Evolutionary conservation across 1,140 invertebrate species (phyloP), one percentile per base, ranked within the genome.

Genomic region (Calliopsis andreniformis): DNA sequence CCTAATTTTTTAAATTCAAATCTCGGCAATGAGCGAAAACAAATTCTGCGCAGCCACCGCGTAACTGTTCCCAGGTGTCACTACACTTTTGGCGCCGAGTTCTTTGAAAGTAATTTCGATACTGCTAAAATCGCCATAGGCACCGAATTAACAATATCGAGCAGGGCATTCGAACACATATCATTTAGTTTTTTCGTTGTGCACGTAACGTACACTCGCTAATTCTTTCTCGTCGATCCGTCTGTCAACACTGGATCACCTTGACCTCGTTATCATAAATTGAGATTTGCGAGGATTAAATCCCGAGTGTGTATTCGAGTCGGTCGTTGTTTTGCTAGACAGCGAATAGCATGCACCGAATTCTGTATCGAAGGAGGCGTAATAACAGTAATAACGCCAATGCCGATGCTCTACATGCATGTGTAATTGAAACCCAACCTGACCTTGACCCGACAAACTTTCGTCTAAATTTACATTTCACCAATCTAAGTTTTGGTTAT

Each of bases 41-140:
- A 0, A 20, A 4, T 59, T 18, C 12, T 25, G 5, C 18, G 25
- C 28, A 55, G 20, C 35, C 56, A 56, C 18, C 1, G 25, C 30
- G 4, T 23, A 30, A 25, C 8, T 53, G 4, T 16, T 51, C 14
- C 20, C 6, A 66, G 47, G 47, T 66, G 35, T 43, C 51, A 68
- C 51, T 56, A 32, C n/a, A 49, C 30, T 49, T 45, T 64, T 66
- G n/a, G 45, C 45, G 63, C 63, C 10, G 3, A 66, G 12, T 32
- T 32, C 47, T 47, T 66, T 66, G 6, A 51, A 66, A 32, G 0
- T 47, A 63, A 30, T 32, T 49, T 47, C n/a, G 12, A 2, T 32
- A 23, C n/a, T 49, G 18, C 14, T 3, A 32, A 49, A 35, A 14
- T 6, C 7, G 20, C 16, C 10, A 18, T 2, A 49, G n/a, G 23